Evolutionary conservation across 2,113 vertebrate species (phyloP), one percentile per base, ranked within the genome.

Genomic region (Ictalurus furcatus): DNA sequence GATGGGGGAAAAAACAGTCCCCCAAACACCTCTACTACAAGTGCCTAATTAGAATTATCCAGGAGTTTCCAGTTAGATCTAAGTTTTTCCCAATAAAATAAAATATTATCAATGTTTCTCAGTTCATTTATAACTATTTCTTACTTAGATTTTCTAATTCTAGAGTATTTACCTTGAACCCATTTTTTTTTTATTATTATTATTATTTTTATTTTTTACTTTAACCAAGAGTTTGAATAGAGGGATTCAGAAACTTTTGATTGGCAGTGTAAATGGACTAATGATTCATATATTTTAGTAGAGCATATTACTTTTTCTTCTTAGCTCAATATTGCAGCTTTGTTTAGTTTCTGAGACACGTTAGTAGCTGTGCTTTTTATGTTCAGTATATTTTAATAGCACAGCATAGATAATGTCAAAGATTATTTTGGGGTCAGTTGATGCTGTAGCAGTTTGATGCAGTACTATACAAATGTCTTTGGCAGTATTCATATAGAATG

Each of bases 251-350:
- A 84, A 84, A 84, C 81, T 84, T 84, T 84, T 84, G 81, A 61
- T 63, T 63, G 81, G 81, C 81, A 84, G 81, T 84, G 81, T 84
- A 84, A 40, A 95, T 85, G 92, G 96, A 94, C 95, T 94, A 92
- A 95, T 91, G 94, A 95, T 95, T 96, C 94, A 91, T 79, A 93
- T 90, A 94, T 93, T 95, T 97, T 96, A 96, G 96, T 96, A 96
- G 95, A 96, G 96, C 95, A 93, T 96, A 96, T 97, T 95, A 95
- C 95, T 96, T 96, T 95, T 92, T 86, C 67, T 90, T 92, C 91
- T 95, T 92, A 94, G 96, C 96, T 93, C 90, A 90, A 93, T 89
- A 95, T 92, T 96, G 96, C 95, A 95, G 96, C 96, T 94, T 96
- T 95, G 94, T 95, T 93, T 93, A 94, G 96, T 95, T 96, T 95